Percentiles rank a stretch among this genome's conserved stretches.
These are phyloP conservation scores for Orcinus orca DNA, from an alignment of 2,113 vertebrate species.

Conservation along the genomic window DNA sequence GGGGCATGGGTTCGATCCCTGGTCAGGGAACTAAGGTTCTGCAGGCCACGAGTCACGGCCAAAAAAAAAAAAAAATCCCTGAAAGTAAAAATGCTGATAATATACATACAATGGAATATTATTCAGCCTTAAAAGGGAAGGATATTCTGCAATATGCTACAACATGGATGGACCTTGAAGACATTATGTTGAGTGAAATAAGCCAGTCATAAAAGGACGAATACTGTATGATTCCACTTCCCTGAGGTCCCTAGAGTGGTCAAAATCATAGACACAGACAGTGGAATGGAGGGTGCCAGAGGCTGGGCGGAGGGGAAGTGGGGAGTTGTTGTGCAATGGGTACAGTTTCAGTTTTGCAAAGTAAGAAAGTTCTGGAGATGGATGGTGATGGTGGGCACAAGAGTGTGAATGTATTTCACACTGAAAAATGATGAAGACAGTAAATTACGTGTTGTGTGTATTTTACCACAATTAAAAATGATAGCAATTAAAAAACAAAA, in stretches of 20 bases:
- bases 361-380: background rate
- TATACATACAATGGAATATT: background rate
- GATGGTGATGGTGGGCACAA: background rate
- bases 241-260: background rate
- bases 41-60: too few relatives aligned
- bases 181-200: background rate
- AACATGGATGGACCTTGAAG: background rate
- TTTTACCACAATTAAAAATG: background rate
- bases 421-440: background rate
- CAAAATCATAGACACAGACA: background rate
- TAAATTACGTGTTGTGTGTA: background rate
- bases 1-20: too few relatives aligned
- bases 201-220: background rate
- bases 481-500: background rate
- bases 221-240: background rate
- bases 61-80: background rate
- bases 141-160: background rate
- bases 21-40: too few relatives aligned
- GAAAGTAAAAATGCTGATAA: background rate
- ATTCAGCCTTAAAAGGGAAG: background rate
- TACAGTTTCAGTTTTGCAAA: background rate
- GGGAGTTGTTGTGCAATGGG: background rate
- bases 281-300: background rate
- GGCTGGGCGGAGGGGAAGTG: rapidly evolving
- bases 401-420: background rate